Percentiles rank a stretch among this genome's conserved stretches.
Conservation (phyloP, 2,113 vertebrate species). For the Hyperopisus bebe region DNA sequence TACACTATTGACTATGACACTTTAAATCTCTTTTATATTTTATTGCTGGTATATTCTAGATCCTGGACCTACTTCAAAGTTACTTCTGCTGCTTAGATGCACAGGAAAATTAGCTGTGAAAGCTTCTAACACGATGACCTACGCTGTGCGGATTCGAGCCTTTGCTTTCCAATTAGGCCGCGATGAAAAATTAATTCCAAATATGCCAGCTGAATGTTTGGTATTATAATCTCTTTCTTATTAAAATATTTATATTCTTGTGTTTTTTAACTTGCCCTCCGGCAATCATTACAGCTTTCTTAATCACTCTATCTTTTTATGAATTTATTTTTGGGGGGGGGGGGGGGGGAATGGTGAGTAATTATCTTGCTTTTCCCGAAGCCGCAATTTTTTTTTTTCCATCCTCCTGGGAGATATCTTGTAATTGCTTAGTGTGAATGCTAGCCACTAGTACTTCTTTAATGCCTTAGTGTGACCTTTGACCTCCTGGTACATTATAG, state of each 20-base stretch:
- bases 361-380: conserved; percentile 20
- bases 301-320: conserved; percentile 22
- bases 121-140: background rate
- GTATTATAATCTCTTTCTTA: conserved; percentile 17
- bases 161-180: conserved; percentile 16
- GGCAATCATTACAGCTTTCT: conserved; percentile 10
- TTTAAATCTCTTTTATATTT: background rate
- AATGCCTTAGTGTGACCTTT: background rate
- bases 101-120: background rate
- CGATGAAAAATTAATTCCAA: conserved; percentile 19
- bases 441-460: background rate
- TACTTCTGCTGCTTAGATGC: background rate
- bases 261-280: conserved; percentile 14
- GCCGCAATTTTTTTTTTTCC: background rate
- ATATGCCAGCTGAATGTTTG: conserved; percentile 14
- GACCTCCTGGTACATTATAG: background rate
- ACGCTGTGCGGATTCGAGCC: background rate
- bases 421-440: conserved; percentile 3
- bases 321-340: background rate
- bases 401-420: background rate
- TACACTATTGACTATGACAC: background rate
- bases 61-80: background rate
- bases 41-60: background rate
- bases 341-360: conserved; percentile 7
- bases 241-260: conserved; percentile 16